These are phyloP conservation scores for Hypena proboscidalis DNA, from an alignment of 2,888 invertebrate genomes.

Conservation along the genomic window DNA sequence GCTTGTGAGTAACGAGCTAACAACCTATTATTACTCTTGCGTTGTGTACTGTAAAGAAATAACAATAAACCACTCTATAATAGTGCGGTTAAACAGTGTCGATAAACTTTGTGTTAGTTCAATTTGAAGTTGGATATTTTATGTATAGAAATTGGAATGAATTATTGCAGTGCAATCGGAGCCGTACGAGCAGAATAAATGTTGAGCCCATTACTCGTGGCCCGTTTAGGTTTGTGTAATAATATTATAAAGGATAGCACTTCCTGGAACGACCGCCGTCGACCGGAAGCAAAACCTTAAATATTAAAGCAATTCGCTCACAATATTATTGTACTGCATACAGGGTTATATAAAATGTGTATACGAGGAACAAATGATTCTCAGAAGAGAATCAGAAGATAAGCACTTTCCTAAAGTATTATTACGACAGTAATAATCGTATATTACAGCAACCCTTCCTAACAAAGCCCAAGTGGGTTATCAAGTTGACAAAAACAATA, in stretches of 20 bases:
- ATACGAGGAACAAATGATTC: constrained; percentile 38
- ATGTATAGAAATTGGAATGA: constrained; percentile 32
- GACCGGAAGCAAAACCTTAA: constrained; percentile 56
- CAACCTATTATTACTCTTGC: constrained; percentile 7
- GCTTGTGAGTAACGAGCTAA: constrained; percentile 5
- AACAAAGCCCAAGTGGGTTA: constrained; percentile 55
- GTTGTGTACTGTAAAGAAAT: constrained; percentile 11
- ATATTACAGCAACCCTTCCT: constrained; percentile 47
- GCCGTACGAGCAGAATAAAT: constrained; percentile 31
- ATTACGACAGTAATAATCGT: constrained; percentile 39
- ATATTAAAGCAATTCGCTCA: constrained; percentile 35
- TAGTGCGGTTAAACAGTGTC: neutral
- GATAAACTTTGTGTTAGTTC: neutral
- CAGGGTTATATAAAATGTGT: constrained; percentile 34
- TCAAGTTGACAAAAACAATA: constrained; percentile 60
- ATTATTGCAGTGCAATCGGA: constrained; percentile 39
- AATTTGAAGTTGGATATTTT: neutral
- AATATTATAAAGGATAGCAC: constrained; percentile 58
- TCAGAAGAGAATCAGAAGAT: constrained; percentile 14
- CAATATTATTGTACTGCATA: no score
- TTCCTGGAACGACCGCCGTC: constrained; percentile 55
- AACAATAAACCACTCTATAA: constrained; percentile 3
- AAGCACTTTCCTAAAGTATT: constrained; percentile 20
- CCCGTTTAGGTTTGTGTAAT: constrained; percentile 58
- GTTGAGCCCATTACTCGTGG: constrained; percentile 54